Evolutionary conservation across 2,888 invertebrate genomes (phyloP).

Genomic region (Atrina japonica): DNA sequence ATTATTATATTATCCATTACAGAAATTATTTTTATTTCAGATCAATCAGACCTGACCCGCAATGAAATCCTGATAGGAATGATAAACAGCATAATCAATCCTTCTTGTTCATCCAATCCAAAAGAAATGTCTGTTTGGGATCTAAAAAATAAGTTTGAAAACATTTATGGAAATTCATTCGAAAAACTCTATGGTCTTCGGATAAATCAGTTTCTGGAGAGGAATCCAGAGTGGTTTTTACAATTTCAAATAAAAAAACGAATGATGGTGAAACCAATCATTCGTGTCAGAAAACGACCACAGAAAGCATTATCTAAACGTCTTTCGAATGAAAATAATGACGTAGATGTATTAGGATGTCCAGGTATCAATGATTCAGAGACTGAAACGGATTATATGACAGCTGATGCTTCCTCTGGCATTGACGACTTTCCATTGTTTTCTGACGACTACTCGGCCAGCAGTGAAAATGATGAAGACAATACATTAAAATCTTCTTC

Average conservation of each 20-base stretch:
- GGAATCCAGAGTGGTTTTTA: slow-evolving; percentile 10
- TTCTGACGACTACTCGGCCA: too few relatives aligned
- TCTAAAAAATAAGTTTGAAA: slow-evolving; percentile 11
- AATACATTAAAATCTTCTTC: background rate
- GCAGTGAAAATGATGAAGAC: background rate
- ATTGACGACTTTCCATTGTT: background rate
- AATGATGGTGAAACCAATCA: slow-evolving; percentile 11
- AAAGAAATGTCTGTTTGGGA: background rate
- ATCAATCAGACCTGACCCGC: background rate
- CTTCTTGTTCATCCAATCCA: background rate
- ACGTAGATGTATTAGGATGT: background rate
- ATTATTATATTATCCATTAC: too few relatives aligned
- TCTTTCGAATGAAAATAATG: background rate
- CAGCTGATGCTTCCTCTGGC: slow-evolving; percentile 3
- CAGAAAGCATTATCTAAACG: background rate
- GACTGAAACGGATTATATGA: slow-evolving; percentile 15
- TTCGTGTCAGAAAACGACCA: background rate
- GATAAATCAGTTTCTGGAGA: slow-evolving; percentile 24
- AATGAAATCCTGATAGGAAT: slow-evolving; percentile 27
- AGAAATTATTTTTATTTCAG: too few relatives aligned
- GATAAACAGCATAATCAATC: slow-evolving; percentile 34
- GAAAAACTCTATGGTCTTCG: slow-evolving; percentile 17
- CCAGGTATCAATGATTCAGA: background rate
- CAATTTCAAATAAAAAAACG: background rate
- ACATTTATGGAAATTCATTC: slow-evolving; percentile 21